Evolutionary conservation across 1,140 invertebrate genomes (phyloP), one percentile per base, ranked within the genome.

Genomic region (Lasaia peninsularis): DNA sequence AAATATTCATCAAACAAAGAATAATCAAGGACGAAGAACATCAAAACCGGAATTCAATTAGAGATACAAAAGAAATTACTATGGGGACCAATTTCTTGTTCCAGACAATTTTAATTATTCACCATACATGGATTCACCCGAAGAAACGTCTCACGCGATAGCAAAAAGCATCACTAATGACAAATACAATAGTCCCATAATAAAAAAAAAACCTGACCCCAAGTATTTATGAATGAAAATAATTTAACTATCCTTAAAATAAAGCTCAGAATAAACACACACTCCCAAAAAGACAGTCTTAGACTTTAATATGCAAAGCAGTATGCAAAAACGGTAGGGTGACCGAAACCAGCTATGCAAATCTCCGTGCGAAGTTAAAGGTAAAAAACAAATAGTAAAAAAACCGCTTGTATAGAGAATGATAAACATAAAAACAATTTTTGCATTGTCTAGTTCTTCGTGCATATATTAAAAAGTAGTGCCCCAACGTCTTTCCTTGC

Each of bases 41-140:
- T 71, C 71, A 77, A 80, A 88, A 88, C 86, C 79, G 80, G 86
- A 81, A 80, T 84, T 79, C 80, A 86, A 85, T 88, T 81, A 86
- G 72, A 80, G 51, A 71, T 71, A 80, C 75, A 86, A 88, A 83
- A 78, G 75, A 80, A 81, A 82, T 73, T 71, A 67, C 65, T 71
- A 68, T 65, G 68, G 83, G 80, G 73, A 80, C 78, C 71, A 68
- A 71, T 54, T 73, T 68, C 74, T 76, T 81, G 73, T 75, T 77
- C 71, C 69, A 72, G 63, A 69, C 65, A 58, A 67, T 58, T 76
- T 73, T 80, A 87, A 86, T 86, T 85, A 88, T 85, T 83, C 80
- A 80, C 66, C 62, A 68, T 73, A 67, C 65, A 49, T 54, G 62
- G 66, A 75, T 68, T 44, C 62, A 67, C 65, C 62, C 62, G 51